Evolutionary conservation across 2,888 invertebrate species (phyloP), one percentile per base, ranked within the genome.

Genomic region (Tortrix viridana): DNA sequence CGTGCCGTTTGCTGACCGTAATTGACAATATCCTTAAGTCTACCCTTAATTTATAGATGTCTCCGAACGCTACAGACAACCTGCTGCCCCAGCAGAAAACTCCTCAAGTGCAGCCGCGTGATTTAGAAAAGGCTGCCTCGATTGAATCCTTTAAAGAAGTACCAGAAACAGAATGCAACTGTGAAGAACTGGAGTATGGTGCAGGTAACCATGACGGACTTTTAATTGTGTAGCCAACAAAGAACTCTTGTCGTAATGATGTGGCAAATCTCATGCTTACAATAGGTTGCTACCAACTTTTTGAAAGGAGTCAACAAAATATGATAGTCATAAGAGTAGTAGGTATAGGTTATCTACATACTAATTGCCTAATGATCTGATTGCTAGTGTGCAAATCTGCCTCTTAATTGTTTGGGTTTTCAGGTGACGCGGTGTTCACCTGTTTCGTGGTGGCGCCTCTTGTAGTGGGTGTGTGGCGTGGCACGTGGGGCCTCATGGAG

Each of bases 391-490:
- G 12, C 0, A 9, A 26, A 26, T 26, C 2, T 26, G 26, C 7
- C 7, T 26, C 26, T 26, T 9, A 26, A 3, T 12, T 32, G 32
- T 12, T 32, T 32, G 32, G 32, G 32, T 32, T 48, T 65, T 23
- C 76, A 89, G 90, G 83, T 0, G 91, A 91, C 43, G 84, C 85
- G 0, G 66, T 89, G 1, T 86, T 92, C 70, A 71, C 84, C 0
- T 69, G 73, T 14, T 73, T 85, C 48, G 69, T 89, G n/a, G 95
- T 97, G 58, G 96, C 97, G 1, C 96, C 96, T 0, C 88, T 96
- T 60, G 97, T 97, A 41, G 96, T 97, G 6, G 95, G 96, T 72
- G 95, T 96, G 12, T 98, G 97, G 97, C 92, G 97, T 70, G 97
- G 97, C 7, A 93, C 95, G 0, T 97, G 97, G 97, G 95, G 95